Base-by-base conservation (phyloP, 2,888 invertebrate genomes). In the Fissipunctia ypsillon region DNA sequence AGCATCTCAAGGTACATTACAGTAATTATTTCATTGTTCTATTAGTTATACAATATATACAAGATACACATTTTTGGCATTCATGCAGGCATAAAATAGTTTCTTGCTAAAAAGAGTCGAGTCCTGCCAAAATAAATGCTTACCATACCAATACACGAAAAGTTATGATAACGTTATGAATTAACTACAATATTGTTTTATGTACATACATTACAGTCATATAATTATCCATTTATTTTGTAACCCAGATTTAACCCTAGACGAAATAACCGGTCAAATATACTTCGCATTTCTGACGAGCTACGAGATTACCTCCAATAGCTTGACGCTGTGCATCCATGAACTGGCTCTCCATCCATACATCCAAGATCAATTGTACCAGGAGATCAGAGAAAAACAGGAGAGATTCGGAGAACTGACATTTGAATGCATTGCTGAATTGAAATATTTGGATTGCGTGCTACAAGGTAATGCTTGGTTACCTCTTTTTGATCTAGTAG, bases 281-380 rank as follows among this genome's bases (percentile, higher is more conserved):
- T 93, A 95, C 73, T 89, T 95, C 31, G 95, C 95, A 84, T 95
- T 95, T 80, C 73, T 90, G 1, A 95, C 95, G 28, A 95, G 95
- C 0, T 95, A 93, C 69, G 96, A 96, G 54, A 93, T 91, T 43
- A 88, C 93, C 0, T 92, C 95, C 0, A 88, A 92, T 0, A 87
- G 90, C 0, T 74, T 96, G 22, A 91, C 90, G 0, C 90, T 95
- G 88, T 86, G 89, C 25, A 81, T 94, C 10, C 94, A 96, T 43
- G 89, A 91, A 72, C 60, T 90, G 67, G 80, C 84, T 78, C 50
- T 90, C 2, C 91, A 96, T 76, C 90, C 91, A 0, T 89, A 94
- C 0, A 78, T 96, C 0, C 95, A 97, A 75, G 92, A 94, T 6
- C 93, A 88, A 79, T 81, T 97, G 61, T 93, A 93, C 88, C 88